Evolutionary conservation across 2,113 vertebrate species (phyloP).

Genomic region (Nothocercus nigrocapillus): DNA sequence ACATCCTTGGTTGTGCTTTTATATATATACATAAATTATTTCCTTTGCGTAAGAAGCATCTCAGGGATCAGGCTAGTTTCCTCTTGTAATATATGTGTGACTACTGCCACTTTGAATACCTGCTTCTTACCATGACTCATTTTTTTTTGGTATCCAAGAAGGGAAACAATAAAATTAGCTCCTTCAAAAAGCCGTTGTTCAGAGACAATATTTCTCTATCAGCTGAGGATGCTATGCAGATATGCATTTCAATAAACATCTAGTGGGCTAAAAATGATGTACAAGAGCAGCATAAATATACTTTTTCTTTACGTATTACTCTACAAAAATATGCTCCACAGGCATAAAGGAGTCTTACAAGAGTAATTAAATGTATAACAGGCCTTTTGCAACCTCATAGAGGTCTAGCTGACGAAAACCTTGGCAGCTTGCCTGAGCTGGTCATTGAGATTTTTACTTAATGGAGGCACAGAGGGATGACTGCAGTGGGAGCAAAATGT

Average conservation of each 20-base stretch:
- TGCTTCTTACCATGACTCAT: neutral
- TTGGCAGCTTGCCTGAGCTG: neutral
- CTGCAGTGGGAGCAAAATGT: neutral
- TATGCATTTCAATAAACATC: neutral
- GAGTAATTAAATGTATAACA: neutral
- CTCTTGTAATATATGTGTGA: neutral
- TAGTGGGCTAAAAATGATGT: neutral
- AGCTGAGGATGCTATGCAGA: neutral
- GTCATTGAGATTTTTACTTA: neutral
- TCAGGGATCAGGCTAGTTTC: neutral
- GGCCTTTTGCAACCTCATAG: neutral
- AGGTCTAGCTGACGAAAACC: neutral
- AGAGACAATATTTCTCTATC: neutral
- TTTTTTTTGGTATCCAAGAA: neutral
- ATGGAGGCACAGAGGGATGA: neutral
- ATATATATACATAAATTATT: neutral
- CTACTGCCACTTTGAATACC: neutral
- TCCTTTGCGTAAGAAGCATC: neutral
- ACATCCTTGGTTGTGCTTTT: no score
- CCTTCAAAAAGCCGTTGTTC: neutral
- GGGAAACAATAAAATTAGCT: neutral
- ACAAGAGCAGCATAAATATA: neutral
- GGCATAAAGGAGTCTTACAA: neutral
- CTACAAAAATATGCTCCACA: neutral
- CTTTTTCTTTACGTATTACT: neutral